These are phyloP conservation scores for Papilio elwesi DNA, from an alignment of 2,888 invertebrate genomes.

Conservation along the genomic window DNA sequence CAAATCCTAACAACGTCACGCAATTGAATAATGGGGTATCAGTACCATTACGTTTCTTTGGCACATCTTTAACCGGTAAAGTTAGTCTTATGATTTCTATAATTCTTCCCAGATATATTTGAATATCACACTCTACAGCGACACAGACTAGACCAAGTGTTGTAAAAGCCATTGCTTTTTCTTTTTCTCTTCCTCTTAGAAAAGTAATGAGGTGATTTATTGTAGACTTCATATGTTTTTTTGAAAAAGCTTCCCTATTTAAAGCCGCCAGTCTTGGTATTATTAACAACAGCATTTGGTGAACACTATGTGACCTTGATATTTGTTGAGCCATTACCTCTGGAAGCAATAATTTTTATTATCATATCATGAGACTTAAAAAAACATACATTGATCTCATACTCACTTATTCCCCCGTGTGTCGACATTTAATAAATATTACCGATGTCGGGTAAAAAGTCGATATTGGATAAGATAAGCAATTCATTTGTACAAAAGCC, in stretches of 20 bases:
- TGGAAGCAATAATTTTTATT: conserved; percentile 52
- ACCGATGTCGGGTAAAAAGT: too few species aligned
- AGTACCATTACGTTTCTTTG: conserved; percentile 88
- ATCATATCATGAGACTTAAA: not conserved
- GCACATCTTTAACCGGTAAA: conserved; percentile 90
- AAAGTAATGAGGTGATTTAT: conserved; percentile 91
- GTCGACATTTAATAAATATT: too few species aligned
- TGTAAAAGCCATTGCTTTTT: conserved; percentile 93
- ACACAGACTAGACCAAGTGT: conserved; percentile 96
- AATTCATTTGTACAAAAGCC: not conserved
- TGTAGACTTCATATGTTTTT: conserved; percentile 89
- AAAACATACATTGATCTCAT: not conserved
- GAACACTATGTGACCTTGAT: conserved; percentile 91
- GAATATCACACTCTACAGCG: conserved; percentile 92
- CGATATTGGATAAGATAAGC: too few species aligned
- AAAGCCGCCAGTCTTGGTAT: conserved; percentile 97
- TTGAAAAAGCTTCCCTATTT: conserved; percentile 90
- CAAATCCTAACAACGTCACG: conserved; percentile 95
- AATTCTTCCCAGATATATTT: conserved; percentile 90
- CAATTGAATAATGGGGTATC: conserved; percentile 97
- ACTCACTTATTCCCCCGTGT: too few species aligned
- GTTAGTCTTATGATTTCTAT: conserved; percentile 92
- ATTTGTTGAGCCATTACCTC: conserved; percentile 93
- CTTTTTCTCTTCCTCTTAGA: conserved; percentile 92
- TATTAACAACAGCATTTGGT: conserved; percentile 93